These are phyloP conservation scores for Thermophis baileyi DNA, from an alignment of 2,113 vertebrate genomes.

Conservation along the genomic window DNA sequence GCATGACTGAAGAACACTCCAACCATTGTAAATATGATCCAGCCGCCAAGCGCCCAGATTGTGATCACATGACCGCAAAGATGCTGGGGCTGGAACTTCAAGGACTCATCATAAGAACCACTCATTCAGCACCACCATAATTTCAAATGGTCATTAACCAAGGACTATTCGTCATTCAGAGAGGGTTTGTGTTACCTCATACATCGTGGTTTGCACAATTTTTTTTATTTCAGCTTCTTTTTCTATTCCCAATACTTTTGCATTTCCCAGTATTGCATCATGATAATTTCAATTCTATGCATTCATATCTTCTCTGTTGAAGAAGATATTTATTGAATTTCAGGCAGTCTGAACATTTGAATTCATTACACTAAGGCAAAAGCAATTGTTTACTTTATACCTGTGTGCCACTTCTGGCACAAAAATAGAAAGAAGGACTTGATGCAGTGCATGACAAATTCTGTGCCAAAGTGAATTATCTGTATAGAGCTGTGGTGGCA, in stretches of 20 bases:
- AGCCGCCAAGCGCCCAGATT: background rate
- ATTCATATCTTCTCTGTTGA: background rate
- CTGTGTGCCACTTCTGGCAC: background rate
- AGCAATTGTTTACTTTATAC: background rate
- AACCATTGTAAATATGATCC: background rate
- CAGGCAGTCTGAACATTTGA: background rate
- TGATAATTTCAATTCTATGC: background rate
- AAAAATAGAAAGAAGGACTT: background rate
- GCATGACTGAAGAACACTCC: background rate
- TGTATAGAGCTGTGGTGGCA: too few relatives aligned
- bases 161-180: background rate
- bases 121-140: background rate
- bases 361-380: background rate
- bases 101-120: background rate
- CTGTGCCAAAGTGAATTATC: background rate
- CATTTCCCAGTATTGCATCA: background rate
- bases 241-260: background rate
- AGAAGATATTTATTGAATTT: background rate
- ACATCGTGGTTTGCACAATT: background rate
- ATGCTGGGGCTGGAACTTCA: background rate
- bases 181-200: background rate
- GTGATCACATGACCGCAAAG: background rate
- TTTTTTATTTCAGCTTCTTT: background rate
- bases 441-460: background rate
- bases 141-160: background rate